These are phyloP conservation scores for Mactromeris polynyma DNA, from an alignment of 2,888 invertebrate genomes.

Conservation along the genomic window DNA sequence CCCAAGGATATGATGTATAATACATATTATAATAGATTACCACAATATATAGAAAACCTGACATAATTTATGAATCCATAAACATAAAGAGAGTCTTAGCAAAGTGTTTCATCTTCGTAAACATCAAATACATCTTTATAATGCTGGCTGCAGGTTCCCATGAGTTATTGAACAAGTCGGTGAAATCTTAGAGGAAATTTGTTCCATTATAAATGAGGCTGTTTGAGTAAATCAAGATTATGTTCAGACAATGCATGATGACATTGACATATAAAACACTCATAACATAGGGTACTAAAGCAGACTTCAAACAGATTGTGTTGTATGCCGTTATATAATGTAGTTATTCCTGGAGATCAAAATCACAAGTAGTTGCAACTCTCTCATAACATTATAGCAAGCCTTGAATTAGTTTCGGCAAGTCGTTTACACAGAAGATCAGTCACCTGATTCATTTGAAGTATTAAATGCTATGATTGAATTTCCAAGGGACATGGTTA, in stretches of 20 bases:
- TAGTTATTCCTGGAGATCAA: not conserved
- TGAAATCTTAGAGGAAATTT: not conserved
- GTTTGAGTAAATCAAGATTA: not conserved
- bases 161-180: not conserved
- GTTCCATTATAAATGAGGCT: slow-evolving; percentile 1
- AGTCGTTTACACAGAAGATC: not conserved
- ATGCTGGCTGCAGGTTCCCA: not conserved
- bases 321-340: not conserved
- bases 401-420: not conserved
- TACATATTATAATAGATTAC: not conserved
- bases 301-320: not conserved
- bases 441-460: not conserved
- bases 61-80: not conserved
- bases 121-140: not conserved
- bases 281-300: not conserved
- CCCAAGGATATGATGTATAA: not conserved
- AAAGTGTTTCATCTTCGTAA: not conserved
- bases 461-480: not conserved
- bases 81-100: not conserved
- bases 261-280: not conserved
- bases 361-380: not conserved
- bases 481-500: not conserved
- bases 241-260: not conserved
- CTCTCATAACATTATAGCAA: not conserved
- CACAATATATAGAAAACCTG: not conserved